Evolutionary conservation across 2,888 invertebrate genomes (phyloP).

Genomic region (Tetropium fuscum): DNA sequence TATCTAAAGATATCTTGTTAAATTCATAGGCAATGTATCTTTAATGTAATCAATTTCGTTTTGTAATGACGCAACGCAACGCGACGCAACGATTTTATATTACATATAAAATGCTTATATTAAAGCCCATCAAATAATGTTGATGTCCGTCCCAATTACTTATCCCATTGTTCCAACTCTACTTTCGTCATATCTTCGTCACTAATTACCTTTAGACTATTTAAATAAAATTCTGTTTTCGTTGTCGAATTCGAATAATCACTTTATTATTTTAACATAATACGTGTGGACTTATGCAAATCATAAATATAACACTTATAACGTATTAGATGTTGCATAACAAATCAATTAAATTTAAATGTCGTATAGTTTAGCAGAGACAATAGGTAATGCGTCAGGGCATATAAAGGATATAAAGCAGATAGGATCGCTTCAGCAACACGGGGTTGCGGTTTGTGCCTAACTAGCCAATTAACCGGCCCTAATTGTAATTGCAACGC

Average conservation of each 20-base stretch:
- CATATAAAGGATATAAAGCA: conserved; percentile 28
- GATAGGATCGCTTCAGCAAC: conserved; percentile 47
- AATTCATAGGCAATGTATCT: no score
- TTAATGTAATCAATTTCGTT: no score
- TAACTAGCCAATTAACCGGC: conserved; percentile 58
- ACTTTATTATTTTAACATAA: conserved; percentile 2
- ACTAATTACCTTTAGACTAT: no score
- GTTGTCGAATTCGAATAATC: conserved; percentile 11
- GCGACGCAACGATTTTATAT: no score
- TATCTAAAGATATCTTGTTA: no score
- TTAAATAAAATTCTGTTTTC: conserved; percentile 6
- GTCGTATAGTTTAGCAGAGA: conserved; percentile 16
- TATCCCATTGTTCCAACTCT: no score
- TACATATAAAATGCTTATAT: no score
- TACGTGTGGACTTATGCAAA: not conserved
- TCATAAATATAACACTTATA: conserved; percentile 9
- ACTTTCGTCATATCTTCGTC: no score
- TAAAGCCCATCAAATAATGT: no score
- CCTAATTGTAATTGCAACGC: conserved; percentile 56
- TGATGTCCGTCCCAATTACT: no score
- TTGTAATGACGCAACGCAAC: no score
- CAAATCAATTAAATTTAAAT: conserved; percentile 26
- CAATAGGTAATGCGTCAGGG: conserved; percentile 38
- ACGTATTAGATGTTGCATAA: conserved; percentile 6
- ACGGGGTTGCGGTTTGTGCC: conserved; percentile 54